These are phyloP conservation scores for Phrynosoma platyrhinos DNA, from an alignment of 2,113 vertebrate genomes.

Conservation along the genomic window DNA sequence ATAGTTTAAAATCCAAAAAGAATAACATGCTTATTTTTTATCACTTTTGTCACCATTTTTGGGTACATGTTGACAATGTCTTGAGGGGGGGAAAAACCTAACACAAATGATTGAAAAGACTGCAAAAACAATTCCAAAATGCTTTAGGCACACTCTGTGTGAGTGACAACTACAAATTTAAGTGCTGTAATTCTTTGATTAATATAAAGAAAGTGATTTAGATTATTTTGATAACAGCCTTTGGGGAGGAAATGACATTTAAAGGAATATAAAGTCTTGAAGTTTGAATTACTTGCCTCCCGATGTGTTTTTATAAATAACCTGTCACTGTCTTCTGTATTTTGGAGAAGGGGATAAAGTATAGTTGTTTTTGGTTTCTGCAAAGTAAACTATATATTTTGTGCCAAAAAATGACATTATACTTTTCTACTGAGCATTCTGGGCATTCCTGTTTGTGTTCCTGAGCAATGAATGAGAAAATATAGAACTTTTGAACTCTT, in stretches of 20 bases:
- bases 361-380: conserved; percentile 60
- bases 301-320: conserved; percentile 74
- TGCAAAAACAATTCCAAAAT: conserved; percentile 80
- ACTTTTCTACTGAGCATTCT: conserved; percentile 49
- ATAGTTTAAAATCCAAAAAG: conserved; percentile 66
- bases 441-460: conserved; percentile 19
- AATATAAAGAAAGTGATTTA: conserved; percentile 77
- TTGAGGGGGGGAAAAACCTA: conserved; percentile 53
- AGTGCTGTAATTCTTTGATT: conserved; percentile 80
- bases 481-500: conserved; percentile 32
- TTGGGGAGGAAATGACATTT: conserved; percentile 72
- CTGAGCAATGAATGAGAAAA: conserved; percentile 30
- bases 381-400: conserved; percentile 59
- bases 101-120: conserved; percentile 75
- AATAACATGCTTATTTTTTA: conserved; percentile 63
- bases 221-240: conserved; percentile 79
- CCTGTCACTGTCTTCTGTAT: conserved; percentile 68
- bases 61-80: conserved; percentile 70
- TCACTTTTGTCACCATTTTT: conserved; percentile 66
- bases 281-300: conserved; percentile 63
- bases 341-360: conserved; percentile 58
- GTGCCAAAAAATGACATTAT: conserved; percentile 55
- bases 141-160: conserved; percentile 75
- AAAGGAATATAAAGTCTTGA: conserved; percentile 69
- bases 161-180: conserved; percentile 82